Evolutionary conservation across 2,113 vertebrate species (phyloP).

Genomic region (Puntigrus tetrazona): DNA sequence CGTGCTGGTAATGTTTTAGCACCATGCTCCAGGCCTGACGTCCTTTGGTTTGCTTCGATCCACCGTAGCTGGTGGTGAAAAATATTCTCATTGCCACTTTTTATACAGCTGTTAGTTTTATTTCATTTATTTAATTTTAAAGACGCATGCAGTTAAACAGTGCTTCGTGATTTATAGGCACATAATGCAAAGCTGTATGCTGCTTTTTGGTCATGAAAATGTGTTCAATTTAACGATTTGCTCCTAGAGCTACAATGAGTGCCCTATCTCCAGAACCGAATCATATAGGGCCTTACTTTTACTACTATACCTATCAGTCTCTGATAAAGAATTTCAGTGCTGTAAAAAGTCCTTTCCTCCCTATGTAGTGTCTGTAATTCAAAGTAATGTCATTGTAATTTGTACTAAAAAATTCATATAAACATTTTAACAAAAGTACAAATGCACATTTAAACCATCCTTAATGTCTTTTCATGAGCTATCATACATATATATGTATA

Average conservation of each 20-base stretch:
- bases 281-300: not conserved
- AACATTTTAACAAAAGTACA: not conserved
- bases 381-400: not conserved
- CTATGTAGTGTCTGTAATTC: no score
- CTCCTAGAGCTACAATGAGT: not conserved
- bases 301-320: no score
- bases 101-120: no score
- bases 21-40: not conserved
- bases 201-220: no score
- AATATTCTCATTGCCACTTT: no score
- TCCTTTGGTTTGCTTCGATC: not conserved
- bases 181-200: not conserved
- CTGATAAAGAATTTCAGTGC: no score
- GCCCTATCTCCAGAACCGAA: not conserved
- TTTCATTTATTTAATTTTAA: no score
- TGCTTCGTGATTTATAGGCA: not conserved
- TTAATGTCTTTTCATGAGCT: not conserved
- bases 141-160: no score
- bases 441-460: not conserved
- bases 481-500: no score
- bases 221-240: no score
- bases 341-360: not conserved
- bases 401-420: not conserved
- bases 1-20: not conserved
- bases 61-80: no score